Conservation (phyloP, 2,888 invertebrate species). For the Proisotoma minuta region DNA sequence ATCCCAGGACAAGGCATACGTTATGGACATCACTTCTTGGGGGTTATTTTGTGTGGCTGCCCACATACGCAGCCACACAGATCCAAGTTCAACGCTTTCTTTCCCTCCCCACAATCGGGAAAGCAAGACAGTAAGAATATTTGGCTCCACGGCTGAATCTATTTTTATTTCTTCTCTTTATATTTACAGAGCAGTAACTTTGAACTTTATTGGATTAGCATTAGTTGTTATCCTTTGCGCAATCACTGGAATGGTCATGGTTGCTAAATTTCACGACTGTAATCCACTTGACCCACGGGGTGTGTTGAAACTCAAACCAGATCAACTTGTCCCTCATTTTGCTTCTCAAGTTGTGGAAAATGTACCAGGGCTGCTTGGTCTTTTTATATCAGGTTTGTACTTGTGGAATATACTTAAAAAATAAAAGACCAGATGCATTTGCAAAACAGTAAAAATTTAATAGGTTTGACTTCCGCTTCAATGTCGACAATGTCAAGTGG, state of each 20-base stretch:
- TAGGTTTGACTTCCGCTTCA: neutral
- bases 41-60: constrained; percentile 47
- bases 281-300: neutral
- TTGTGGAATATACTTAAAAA: neutral
- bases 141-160: too few species aligned
- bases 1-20: constrained; percentile 53
- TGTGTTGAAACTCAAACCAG: too few species aligned
- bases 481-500: neutral
- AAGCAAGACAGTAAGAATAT: too few species aligned
- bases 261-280: neutral
- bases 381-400: neutral
- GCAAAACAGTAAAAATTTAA: too few species aligned
- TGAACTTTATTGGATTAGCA: neutral
- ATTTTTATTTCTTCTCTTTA: too few species aligned
- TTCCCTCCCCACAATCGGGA: too few species aligned
- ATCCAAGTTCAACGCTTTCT: constrained; percentile 26
- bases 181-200: too few species aligned
- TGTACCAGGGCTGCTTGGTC: neutral
- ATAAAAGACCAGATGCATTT: too few species aligned
- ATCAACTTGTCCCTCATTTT: too few species aligned
- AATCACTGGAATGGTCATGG: neutral
- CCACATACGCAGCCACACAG: constrained; percentile 28
- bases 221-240: neutral
- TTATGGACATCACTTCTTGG: constrained; percentile 54
- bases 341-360: too few species aligned